Evolutionary conservation across 2,888 invertebrate genomes (phyloP), one percentile per base, ranked within the genome.

Genomic region (Bembecia ichneumoniformis): DNA sequence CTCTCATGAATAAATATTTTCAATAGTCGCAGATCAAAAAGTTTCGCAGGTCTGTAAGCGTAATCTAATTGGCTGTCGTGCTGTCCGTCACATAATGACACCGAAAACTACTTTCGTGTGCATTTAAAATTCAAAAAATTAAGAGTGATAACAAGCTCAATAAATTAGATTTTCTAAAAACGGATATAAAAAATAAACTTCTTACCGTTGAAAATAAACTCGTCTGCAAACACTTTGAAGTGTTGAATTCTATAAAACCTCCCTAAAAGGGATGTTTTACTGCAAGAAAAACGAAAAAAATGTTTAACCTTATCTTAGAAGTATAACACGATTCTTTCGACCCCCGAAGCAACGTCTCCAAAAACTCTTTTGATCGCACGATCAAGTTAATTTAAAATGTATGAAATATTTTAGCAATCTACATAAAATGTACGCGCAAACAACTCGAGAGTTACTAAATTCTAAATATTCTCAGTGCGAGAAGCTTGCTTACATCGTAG

Each of bases 271-370:
- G 71, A 69, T 72, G 67, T 28, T 28, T 28, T 68, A 67, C 65
- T 63, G 69, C 73, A 28, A 28, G 28, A 74, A 75, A 64, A 65
- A 72, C 68, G 68, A 59, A 64, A 62, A 62, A 66, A 64, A 60
- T 48, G 57, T 60, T 58, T 55, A 57, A 68, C 61, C 59, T 70
- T 54, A 52, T 51, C 17, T 17, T 17, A 44, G 13, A n/a, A 44
- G 43, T 20, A 20, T 28, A 34, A 43, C 47, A 43, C 5, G 40
- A 47, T 43, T 15, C 13, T 40, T n/a, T 13, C 40, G 5, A 13
- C 13, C 16, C 44, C 17, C 11, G 15, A 15, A 44, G 63, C 59
- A 45, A 17, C 60, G 40, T 28, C 28, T 28, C 40, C 40, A 40
- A 40, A n/a, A 14, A 14, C 13, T 40, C 40, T 40, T 28, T 72